A percentile compares a stretch with the other conserved stretches of the same genome.
Conservation (phyloP, 2,797 vertebrate species). For the Enteromius treurensis region DNA sequence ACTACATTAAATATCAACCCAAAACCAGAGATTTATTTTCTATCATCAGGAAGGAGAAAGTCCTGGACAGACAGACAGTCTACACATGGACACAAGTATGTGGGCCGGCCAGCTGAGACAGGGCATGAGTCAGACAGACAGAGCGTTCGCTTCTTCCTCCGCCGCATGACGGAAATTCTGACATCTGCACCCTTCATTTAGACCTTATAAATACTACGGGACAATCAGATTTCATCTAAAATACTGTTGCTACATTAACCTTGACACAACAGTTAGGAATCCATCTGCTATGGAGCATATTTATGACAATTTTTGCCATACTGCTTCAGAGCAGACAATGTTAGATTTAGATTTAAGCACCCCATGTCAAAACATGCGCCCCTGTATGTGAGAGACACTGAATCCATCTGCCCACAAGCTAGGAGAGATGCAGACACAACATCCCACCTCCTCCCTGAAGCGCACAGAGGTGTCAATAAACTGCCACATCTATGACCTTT, state of each 20-base stretch:
- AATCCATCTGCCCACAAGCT: slow-evolving; percentile 9
- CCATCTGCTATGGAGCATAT: background rate
- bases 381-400: slow-evolving; percentile 17
- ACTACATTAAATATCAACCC: background rate
- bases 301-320: background rate
- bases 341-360: slow-evolving; percentile 26
- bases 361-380: background rate
- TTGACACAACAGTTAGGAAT: slow-evolving; percentile 5
- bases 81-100: slow-evolving; percentile 33
- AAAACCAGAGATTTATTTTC: background rate
- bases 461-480: background rate
- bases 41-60: slow-evolving; percentile 16
- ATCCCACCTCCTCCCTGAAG: background rate
- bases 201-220: background rate
- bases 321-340: slow-evolving; percentile 9
- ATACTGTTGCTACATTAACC: background rate
- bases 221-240: background rate
- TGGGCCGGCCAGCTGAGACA: slow-evolving; percentile 34
- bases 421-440: slow-evolving; percentile 10
- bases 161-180: background rate
- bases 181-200: slow-evolving; percentile 28
- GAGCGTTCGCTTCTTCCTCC: background rate
- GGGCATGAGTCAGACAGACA: slow-evolving; percentile 35
- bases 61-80: slow-evolving; percentile 24
- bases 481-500: background rate